Conservation (phyloP, 2,113 vertebrate genomes). For the Atlantisia rogersi region DNA sequence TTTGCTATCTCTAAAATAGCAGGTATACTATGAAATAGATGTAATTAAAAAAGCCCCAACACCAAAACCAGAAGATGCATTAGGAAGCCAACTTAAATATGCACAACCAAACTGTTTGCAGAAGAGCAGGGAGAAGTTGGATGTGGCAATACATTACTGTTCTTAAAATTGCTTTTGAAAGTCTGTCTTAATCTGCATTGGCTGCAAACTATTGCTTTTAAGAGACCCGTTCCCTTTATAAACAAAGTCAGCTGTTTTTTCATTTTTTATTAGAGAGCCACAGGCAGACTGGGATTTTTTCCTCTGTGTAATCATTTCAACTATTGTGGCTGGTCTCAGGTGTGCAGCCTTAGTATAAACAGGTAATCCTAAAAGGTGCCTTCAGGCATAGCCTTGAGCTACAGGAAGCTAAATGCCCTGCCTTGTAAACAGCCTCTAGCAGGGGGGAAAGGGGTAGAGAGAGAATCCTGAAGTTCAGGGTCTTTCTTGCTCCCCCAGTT, state of each 20-base stretch:
- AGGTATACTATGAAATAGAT: background rate
- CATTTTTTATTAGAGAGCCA: background rate
- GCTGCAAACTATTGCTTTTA: background rate
- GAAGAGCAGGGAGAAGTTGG: fast-evolving
- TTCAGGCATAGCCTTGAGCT: background rate
- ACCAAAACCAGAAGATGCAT: background rate
- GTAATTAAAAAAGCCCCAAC: background rate
- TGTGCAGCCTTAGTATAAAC: background rate
- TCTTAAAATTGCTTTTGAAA: background rate
- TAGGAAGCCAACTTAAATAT: background rate
- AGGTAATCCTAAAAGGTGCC: background rate
- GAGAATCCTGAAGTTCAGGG: background rate
- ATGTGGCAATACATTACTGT: fast-evolving
- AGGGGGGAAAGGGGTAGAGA: background rate
- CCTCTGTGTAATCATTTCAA: background rate
- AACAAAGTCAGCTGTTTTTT: background rate
- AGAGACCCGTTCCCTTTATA: background rate
- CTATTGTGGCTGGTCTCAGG: background rate
- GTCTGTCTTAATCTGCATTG: background rate
- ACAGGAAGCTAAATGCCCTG: background rate
- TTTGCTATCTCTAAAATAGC: background rate
- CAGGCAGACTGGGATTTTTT: background rate
- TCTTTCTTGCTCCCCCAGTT: background rate
- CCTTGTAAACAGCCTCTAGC: background rate
- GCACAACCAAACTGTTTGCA: background rate